Conservation (phyloP, 37 sponge, comb jelly and placozoan genomes). For the Aplysina aerophoba region DNA sequence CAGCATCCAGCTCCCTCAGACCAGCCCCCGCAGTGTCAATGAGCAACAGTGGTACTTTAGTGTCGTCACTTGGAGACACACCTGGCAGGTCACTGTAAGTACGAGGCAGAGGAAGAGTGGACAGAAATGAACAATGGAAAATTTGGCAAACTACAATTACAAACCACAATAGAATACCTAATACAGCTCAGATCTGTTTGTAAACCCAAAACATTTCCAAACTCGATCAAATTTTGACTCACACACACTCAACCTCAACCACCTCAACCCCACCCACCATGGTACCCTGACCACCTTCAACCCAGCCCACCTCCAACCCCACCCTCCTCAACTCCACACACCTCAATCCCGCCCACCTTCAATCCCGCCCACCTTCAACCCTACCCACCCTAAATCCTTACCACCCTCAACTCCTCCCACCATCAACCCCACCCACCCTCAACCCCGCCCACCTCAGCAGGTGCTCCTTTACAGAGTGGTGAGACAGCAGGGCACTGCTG, state of each 20-base stretch:
- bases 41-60: constrained; percentile 75
- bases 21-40: constrained; percentile 93
- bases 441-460: constrained; percentile 33
- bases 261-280: too few species aligned
- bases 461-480: constrained; percentile 70
- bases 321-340: too few species aligned
- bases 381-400: too few species aligned
- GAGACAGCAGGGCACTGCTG: constrained; percentile 58
- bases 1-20: constrained; percentile 71
- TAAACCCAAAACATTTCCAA: neutral
- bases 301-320: too few species aligned
- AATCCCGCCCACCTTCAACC: too few species aligned
- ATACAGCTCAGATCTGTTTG: neutral
- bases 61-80: constrained; percentile 37
- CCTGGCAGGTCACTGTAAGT: constrained; percentile 65
- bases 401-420: too few species aligned
- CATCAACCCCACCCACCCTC: too few species aligned
- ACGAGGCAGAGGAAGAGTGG: too few species aligned
- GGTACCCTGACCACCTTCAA: too few species aligned
- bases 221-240: too few species aligned
- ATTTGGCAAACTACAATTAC: neutral
- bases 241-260: too few species aligned
- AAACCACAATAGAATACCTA: neutral
- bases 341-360: too few species aligned
- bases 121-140: neutral